Base-by-base conservation (phyloP, 2,113 vertebrate genomes). In the Zingel zingel region DNA sequence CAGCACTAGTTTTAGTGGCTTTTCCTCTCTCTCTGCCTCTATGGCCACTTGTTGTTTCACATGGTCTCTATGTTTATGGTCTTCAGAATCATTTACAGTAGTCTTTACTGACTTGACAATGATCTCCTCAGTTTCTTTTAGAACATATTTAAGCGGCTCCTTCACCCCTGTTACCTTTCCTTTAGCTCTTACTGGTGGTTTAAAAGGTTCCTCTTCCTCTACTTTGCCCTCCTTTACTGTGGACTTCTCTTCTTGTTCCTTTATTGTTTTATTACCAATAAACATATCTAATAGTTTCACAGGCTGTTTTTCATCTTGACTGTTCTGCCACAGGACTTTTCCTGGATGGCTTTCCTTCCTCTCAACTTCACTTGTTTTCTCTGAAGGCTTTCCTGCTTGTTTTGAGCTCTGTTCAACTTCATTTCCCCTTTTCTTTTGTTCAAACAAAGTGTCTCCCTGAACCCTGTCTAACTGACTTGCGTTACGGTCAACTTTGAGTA, bases 101-200 rank as follows among this genome's bases (percentile, higher is more conserved):
- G 23, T 13, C 43, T 83, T 83, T 25, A 67, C 68, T 58, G 36
- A 33, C 25, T 70, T 67, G 39, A 86, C 18, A 74, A 70, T 27
- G 2, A 65, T 51, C 18, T 83, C 91, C 25, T 91, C 93, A 33
- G 21, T 56, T 54, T 85, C 75, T 36, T 80, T 86, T 56, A 15
- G 1, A 75, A 18, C 3, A 77, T 3, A 27, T n/a, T 74, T 70
- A 10, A 67, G 5, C 1, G 62, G 14, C 50, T 83, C 23, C 19
- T 63, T 77, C 48, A 0, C 47, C 16, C 19, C 58, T 27, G 58
- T 27, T 56, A 63, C 50, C 56, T 86, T 91, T 64, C 30, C 80
- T 82, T 90, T 88, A 47, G 66, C 73, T 85, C 89, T 85, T 36
- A 68, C 25, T 70, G 82, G 87, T 58, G 85, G 80, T 84, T 90